A percentile compares a stretch with the other conserved stretches of the same genome.
phyloP scores from a whole-genome alignment of 2,888 invertebrate species.

The Tuberolachnus salignus region DNA sequence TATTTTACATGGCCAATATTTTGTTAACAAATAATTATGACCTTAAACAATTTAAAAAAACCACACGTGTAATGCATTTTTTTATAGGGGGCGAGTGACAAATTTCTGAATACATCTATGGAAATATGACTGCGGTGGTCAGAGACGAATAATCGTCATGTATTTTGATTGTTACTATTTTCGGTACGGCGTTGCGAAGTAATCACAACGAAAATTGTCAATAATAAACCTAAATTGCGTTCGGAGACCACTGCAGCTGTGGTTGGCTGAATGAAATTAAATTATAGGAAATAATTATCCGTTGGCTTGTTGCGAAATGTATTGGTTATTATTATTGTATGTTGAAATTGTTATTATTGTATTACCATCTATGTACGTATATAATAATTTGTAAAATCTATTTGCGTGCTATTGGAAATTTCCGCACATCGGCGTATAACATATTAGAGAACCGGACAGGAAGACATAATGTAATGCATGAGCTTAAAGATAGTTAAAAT shows the following conservation, averaged over 20 bases:
- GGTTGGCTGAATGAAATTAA: not conserved
- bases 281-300: not conserved
- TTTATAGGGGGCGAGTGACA: too few species aligned
- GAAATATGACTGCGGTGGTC: not conserved
- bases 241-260: too few species aligned
- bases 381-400: not conserved
- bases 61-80: too few species aligned
- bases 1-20: too few species aligned
- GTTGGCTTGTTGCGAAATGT: not conserved
- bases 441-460: not conserved
- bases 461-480: not conserved
- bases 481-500: not conserved
- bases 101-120: too few species aligned
- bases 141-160: not conserved
- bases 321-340: not conserved
- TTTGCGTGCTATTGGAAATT: slow-evolving; percentile 2
- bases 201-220: too few species aligned
- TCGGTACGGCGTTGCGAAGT: too few species aligned
- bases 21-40: too few species aligned
- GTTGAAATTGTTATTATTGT: not conserved
- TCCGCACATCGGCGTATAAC: not conserved
- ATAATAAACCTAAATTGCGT: too few species aligned
- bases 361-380: too few species aligned
- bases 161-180: too few species aligned
- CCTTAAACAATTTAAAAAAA: too few species aligned